phyloP scores from a whole-genome alignment of 2,113 vertebrate species.

The Argyrosomus japonicus region DNA sequence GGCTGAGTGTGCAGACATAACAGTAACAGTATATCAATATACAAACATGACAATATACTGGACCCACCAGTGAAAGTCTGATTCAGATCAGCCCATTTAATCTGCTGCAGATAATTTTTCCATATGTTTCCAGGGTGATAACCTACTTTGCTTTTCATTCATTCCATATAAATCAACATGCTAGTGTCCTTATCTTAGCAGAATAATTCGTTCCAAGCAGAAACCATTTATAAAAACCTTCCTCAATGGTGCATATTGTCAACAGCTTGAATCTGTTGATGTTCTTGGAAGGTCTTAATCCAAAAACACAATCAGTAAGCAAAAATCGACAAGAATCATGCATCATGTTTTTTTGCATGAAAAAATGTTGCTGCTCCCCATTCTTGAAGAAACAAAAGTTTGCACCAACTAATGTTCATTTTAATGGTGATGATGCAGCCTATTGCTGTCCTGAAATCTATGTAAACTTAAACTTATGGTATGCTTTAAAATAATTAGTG shows the following conservation, averaged over 20 bases:
- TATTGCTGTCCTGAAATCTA: not conserved
- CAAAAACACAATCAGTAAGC: not conserved
- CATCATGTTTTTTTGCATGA: not conserved
- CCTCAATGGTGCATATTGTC: not conserved
- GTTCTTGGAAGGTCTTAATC: not conserved
- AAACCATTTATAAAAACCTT: not conserved
- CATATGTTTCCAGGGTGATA: not conserved
- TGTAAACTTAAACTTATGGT: not conserved
- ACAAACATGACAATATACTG: conserved; percentile 23
- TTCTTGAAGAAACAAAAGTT: not conserved
- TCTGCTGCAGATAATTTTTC: not conserved
- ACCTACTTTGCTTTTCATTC: not conserved
- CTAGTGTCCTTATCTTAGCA: not conserved
- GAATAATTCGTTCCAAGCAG: not conserved
- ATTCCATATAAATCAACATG: not conserved
- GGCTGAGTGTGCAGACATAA: conserved; percentile 34
- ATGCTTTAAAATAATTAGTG: not conserved
- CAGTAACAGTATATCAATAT: conserved; percentile 37
- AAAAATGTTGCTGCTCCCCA: not conserved
- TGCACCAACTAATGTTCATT: too few species aligned
- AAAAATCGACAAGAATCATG: not conserved
- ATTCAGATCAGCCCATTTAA: not conserved
- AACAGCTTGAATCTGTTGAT: not conserved
- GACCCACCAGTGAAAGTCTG: conserved; percentile 3
- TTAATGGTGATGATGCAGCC: not conserved